Evolutionary conservation across 1,140 invertebrate genomes (phyloP).

Genomic region (Drosophila nikananu): DNA sequence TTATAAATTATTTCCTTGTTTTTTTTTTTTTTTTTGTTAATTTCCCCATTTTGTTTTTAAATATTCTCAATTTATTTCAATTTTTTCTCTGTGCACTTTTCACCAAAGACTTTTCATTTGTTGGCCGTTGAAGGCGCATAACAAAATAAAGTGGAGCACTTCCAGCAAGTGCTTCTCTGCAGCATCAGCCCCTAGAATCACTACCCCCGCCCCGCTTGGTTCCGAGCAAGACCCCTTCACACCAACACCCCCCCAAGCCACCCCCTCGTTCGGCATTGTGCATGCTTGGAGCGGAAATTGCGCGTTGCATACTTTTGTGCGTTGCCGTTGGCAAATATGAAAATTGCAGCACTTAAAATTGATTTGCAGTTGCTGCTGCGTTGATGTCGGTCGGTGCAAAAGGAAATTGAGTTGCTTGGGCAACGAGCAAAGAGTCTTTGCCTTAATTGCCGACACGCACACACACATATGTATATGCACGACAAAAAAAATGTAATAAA

Average conservation of each 20-base stretch:
- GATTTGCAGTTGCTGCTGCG: conserved; percentile 59
- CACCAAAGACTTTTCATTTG: conserved; percentile 43
- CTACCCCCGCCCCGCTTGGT: neutral
- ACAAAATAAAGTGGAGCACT: conserved; percentile 55
- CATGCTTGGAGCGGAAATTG: conserved; percentile 73
- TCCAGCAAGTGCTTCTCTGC: conserved; percentile 36
- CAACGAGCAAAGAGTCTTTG: conserved; percentile 43
- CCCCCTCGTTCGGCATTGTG: conserved; percentile 23
- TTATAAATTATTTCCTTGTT: too few relatives aligned
- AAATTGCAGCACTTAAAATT: conserved; percentile 75
- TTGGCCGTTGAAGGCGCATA: conserved; percentile 46
- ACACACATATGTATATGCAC: neutral
- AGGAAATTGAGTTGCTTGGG: conserved; percentile 74
- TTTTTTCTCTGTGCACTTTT: neutral
- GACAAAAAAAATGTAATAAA: neutral
- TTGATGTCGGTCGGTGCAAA: conserved; percentile 24
- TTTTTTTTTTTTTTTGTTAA: too few relatives aligned
- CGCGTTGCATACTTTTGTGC: conserved; percentile 73
- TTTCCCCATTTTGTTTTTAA: too few relatives aligned
- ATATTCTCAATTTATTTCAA: too few relatives aligned
- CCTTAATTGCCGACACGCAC: conserved; percentile 52
- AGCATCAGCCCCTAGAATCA: conserved; percentile 21
- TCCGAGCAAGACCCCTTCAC: neutral
- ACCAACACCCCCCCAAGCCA: too few relatives aligned
- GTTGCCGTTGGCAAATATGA: conserved; percentile 69